Percentiles rank a stretch among this genome's conserved stretches.
Conservation (phyloP, 2,888 invertebrate species). For the Pyralis farinalis region DNA sequence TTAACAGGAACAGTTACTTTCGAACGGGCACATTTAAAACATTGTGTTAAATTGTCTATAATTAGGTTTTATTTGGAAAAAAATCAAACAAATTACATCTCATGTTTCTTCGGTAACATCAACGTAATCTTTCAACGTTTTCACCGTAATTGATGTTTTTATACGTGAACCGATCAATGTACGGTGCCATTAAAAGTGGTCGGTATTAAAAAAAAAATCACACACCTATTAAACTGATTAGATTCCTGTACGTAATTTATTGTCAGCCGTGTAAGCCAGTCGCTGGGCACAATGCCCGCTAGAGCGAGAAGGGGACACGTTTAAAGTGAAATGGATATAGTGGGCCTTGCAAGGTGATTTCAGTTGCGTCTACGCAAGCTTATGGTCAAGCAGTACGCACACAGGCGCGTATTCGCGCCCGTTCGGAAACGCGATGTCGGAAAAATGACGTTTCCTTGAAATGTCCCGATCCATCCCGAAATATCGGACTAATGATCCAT, state of each 20-base stretch:
- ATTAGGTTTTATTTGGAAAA: constrained; percentile 10
- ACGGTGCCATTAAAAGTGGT: constrained; percentile 45
- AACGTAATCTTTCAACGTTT: constrained; percentile 11
- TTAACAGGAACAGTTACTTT: constrained; percentile 9
- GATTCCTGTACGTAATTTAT: constrained; percentile 79
- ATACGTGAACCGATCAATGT: constrained; percentile 19
- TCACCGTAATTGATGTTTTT: constrained; percentile 26
- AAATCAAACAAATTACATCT: constrained; percentile 8
- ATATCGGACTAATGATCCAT: constrained; percentile 1
- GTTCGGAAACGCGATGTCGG: constrained; percentile 45
- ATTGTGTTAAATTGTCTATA: constrained; percentile 9
- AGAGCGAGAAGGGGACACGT: constrained; percentile 49
- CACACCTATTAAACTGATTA: constrained; percentile 78
- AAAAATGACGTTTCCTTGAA: constrained; percentile 36
- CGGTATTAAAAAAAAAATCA: constrained; percentile 58
- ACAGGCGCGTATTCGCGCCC: constrained; percentile 45
- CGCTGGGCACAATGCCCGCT: constrained; percentile 75
- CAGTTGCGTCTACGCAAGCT: constrained; percentile 78
- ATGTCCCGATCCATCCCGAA: constrained; percentile 20
- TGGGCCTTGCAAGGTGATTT: constrained; percentile 82
- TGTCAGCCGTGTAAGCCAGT: constrained; percentile 63
- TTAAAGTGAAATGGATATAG: constrained; percentile 61
- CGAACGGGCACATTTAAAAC: constrained; percentile 7
- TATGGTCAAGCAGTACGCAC: constrained; percentile 71
- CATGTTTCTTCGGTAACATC: constrained; percentile 3